phyloP scores from a whole-genome alignment of 2,113 vertebrate genomes.

The Lipophrys pholis region DNA sequence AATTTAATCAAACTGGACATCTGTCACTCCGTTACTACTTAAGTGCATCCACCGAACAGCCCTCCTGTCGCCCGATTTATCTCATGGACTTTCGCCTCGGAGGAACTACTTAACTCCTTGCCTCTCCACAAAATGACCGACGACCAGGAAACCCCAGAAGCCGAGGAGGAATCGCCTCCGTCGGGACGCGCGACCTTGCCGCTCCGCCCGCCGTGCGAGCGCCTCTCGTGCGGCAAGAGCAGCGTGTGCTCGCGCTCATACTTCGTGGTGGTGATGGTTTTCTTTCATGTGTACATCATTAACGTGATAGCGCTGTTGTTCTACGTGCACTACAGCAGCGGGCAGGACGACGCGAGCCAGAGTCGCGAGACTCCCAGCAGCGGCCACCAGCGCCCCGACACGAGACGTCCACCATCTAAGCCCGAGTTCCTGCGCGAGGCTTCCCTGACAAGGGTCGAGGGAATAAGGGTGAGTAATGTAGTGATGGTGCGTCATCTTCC shows the following conservation, averaged over 20 bases:
- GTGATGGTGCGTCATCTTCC: background rate
- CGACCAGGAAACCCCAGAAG: background rate
- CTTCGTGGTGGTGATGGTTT: conserved; percentile 95
- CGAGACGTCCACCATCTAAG: conserved; percentile 53
- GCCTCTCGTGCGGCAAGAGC: conserved; percentile 81
- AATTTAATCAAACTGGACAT: conserved; percentile 12
- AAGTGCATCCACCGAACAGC: background rate
- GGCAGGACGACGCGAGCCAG: conserved; percentile 70
- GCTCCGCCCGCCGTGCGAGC: conserved; percentile 77
- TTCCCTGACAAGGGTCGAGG: conserved; percentile 89
- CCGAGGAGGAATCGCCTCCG: conserved; percentile 49
- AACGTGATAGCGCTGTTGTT: conserved; percentile 93
- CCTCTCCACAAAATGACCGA: too few species aligned
- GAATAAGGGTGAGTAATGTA: conserved; percentile 89
- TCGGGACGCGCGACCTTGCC: conserved; percentile 57
- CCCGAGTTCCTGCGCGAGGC: conserved; percentile 57
- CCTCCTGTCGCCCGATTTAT: background rate
- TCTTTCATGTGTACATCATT: conserved; percentile 94
- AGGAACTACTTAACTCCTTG: background rate
- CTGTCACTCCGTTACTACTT: conserved; percentile 14
- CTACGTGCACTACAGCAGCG: conserved; percentile 93
- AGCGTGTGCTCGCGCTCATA: conserved; percentile 95
- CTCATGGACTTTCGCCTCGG: conserved; percentile 20
- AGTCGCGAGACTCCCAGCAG: conserved; percentile 44
- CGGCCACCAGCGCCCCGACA: conserved; percentile 44